Evolutionary conservation across 1,140 invertebrate genomes (phyloP), one percentile per base, ranked within the genome.

Genomic region (Drosophila ambigua): DNA sequence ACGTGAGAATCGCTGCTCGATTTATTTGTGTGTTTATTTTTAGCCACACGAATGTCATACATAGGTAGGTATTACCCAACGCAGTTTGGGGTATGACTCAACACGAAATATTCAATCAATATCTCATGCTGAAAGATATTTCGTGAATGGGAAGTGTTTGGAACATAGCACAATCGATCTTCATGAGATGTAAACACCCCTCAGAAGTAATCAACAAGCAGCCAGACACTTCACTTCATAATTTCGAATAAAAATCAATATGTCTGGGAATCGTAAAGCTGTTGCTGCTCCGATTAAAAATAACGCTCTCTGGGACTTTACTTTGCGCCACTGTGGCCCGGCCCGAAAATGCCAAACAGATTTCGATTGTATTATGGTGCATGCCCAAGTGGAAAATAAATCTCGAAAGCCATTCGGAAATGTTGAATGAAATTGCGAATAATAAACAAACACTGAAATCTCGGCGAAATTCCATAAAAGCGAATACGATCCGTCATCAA

Each of bases 401-500:
- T 73, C 51, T 16, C 28, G 51, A 45, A 68, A 44, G 66, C 66
- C 35, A 68, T 69, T 68, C 66, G 44, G 26, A 68, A 73, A 73
- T 73, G 71, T 73, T 73, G 69, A 73, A 73, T 73, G 71, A 73
- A 73, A 73, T 41, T 64, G 41, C 46, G 50, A 41, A 4, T 35
- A 73, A 73, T 73, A 73, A 73, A 73, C 69, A 73, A 73, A 73
- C 28, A 51, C 9, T 44, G 48, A 64, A 73, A 20, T 64, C 71
- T 24, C 69, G 31, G 6, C 51, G 45, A 73, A 72, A 73, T 73
- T 73, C 69, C 71, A 73, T 73, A 73, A 73, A 73, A 73, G 51
- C 59, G 68, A 73, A 73, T 35, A 55, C 69, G 68, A 73, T 73
- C 71, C 71, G 71, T 73, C 71, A 73, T 73, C 71, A 73, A 54